These are phyloP conservation scores for Scytalopus superciliaris DNA, from an alignment of 2,113 vertebrate species.

Conservation along the genomic window DNA sequence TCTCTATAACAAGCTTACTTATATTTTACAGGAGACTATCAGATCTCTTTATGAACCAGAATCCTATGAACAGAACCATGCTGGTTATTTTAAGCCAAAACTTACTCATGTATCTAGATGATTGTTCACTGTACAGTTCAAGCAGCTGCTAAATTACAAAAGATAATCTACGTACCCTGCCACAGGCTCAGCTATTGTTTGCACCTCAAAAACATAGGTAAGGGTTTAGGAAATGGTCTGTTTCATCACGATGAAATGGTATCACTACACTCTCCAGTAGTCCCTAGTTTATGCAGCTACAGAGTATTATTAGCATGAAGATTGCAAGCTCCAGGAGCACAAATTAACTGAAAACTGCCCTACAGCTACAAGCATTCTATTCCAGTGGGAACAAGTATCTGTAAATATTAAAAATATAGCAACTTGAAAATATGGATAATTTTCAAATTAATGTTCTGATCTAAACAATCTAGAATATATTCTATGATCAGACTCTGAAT, in stretches of 20 bases:
- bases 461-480: not conserved
- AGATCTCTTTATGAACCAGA: not conserved
- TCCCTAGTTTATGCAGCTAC: not conserved
- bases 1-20: not conserved
- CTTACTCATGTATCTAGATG: not conserved
- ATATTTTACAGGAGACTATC: not conserved
- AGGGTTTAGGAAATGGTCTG: slow-evolving; percentile 1
- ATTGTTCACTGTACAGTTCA: not conserved
- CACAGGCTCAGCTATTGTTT: not conserved
- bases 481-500: slow-evolving; percentile 9
- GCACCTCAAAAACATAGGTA: not conserved
- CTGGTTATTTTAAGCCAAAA: not conserved
- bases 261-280: not conserved
- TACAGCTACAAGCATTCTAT: not conserved
- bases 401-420: slow-evolving; percentile 22
- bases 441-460: not conserved
- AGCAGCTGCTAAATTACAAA: not conserved
- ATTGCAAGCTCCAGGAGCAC: not conserved
- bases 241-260: not conserved
- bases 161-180: not conserved
- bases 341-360: slow-evolving; percentile 12
- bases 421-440: not conserved
- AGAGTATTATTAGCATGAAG: not conserved
- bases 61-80: not conserved
- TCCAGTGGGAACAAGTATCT: slow-evolving; percentile 18